Base-by-base conservation (phyloP, 2,888 invertebrate genomes). In the Odontothrips loti region DNA sequence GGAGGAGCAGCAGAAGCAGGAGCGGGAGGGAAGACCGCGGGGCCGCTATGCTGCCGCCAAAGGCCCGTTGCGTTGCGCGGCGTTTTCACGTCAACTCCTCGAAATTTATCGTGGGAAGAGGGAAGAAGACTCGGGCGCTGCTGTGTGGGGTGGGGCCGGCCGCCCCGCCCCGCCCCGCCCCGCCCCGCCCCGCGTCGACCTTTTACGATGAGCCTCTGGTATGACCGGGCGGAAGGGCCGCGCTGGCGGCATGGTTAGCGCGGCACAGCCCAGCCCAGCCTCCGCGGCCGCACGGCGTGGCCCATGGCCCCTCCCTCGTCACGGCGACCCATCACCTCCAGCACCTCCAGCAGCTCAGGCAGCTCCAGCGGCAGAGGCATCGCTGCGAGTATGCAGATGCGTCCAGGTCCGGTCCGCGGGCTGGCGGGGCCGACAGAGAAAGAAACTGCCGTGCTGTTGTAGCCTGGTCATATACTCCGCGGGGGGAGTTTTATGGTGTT, bases 371-470 rank as follows among this genome's bases (percentile, higher is more conserved):
- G 34, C 3, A 20, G 58, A 51, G 51, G 51, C 51, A 20, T 3
- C 58, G 58, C 58, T 58, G n/a, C 58, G 58, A n/a, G 58, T 58
- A 58, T 58, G 58, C 58, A 58, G 58, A 58, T 58, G 58, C 58
- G 58, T 17, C 51, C 20, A 3, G 10, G 51, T 20, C 51, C 20
- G 51, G 58, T 6, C 34, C 3, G 15, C 58, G 58, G 58, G 58
- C 58, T 2, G 58, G 15, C 58, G 6, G 58, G 58, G 58, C 58
- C 58, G 58, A 15, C 34, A 6, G 3, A 6, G 34, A 43, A 43
- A 43, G 34, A 43, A 43, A 43, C 34, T 43, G 58, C 58, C 15
- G 58, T 17, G 51, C 51, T 17, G 58, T 43, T 43, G 34, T 43
- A 15, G 58, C 58, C 58, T 6, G 58, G 58, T 58, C 58, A 58